These are phyloP conservation scores for Corythucha ciliata DNA, from an alignment of 2,888 invertebrate genomes.

Conservation along the genomic window DNA sequence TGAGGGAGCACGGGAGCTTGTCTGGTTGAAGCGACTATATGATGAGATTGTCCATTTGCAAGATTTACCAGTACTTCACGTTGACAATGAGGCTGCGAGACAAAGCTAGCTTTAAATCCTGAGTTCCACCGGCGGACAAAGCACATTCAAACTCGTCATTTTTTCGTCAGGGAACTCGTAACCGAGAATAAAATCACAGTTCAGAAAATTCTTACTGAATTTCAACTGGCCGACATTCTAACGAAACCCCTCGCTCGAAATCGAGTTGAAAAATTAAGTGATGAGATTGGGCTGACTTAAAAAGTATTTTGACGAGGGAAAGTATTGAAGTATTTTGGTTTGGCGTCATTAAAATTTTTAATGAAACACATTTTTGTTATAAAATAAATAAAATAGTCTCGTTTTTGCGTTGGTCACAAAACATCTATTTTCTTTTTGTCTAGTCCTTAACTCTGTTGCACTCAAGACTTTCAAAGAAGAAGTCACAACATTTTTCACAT, in stretches of 20 bases:
- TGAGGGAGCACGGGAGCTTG: constrained; percentile 10
- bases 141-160: constrained; percentile 2
- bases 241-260: constrained; percentile 13
- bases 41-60: not conserved
- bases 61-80: not conserved
- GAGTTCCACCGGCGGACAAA: constrained; percentile 18
- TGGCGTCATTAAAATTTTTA: too few species aligned
- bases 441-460: too few species aligned
- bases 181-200: not conserved
- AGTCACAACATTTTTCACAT: too few species aligned
- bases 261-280: not conserved
- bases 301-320: too few species aligned
- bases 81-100: constrained; percentile 16
- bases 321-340: too few species aligned
- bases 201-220: not conserved
- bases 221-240: constrained; percentile 17
- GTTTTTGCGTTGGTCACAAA: too few species aligned
- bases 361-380: too few species aligned
- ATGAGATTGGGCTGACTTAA: too few species aligned
- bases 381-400: too few species aligned
- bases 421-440: too few species aligned
- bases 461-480: too few species aligned
- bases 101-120: constrained; percentile 13
- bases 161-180: not conserved
- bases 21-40: constrained; percentile 10